Conservation (phyloP, 2,113 vertebrate genomes). For the Tautogolabrus adspersus region DNA sequence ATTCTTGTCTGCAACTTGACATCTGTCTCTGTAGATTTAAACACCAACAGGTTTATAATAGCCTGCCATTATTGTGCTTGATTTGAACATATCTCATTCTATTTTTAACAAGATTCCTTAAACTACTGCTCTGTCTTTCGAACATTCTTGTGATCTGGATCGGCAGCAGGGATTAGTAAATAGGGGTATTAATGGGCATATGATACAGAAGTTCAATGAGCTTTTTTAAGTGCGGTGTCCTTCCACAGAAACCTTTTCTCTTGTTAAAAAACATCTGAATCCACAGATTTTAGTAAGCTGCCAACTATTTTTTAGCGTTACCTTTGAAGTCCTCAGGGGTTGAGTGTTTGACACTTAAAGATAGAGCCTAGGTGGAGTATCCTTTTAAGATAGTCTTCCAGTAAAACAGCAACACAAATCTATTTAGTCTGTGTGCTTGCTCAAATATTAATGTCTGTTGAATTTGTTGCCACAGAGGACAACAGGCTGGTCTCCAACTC, state of each 20-base stretch:
- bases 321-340: neutral
- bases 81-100: too few species aligned
- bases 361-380: neutral
- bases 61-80: too few species aligned
- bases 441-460: conserved; percentile 12
- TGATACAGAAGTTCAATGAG: too few species aligned
- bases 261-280: neutral
- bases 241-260: neutral
- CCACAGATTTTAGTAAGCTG: neutral
- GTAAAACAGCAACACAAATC: conserved; percentile 2
- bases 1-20: too few species aligned
- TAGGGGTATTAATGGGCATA: too few species aligned
- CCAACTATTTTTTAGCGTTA: neutral
- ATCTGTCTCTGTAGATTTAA: too few species aligned
- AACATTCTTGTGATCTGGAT: too few species aligned
- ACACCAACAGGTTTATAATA: too few species aligned
- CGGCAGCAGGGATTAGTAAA: too few species aligned
- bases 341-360: neutral
- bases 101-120: too few species aligned
- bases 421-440: neutral
- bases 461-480: conserved; percentile 5
- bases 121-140: too few species aligned
- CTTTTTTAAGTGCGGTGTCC: too few species aligned
- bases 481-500: neutral
- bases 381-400: neutral